Evolutionary conservation across 2,888 invertebrate species (phyloP).

Genomic region (Rotaria sp.): DNA sequence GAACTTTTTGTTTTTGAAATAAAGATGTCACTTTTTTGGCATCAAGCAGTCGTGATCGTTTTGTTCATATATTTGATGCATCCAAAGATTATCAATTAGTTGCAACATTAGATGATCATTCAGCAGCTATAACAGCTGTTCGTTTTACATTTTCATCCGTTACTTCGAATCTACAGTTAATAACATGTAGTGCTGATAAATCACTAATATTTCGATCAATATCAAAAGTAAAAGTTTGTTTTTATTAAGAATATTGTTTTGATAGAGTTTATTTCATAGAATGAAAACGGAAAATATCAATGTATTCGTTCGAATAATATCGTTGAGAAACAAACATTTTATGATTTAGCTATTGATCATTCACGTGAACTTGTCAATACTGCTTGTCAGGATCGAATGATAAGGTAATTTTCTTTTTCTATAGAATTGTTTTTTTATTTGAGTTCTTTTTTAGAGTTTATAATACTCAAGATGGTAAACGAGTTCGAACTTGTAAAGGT

Average conservation of each 20-base stretch:
- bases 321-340: slow-evolving; percentile 84
- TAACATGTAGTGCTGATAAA: slow-evolving; percentile 90
- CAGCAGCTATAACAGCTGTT: slow-evolving; percentile 85
- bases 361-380: slow-evolving; percentile 68
- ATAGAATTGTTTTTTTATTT: not conserved
- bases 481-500: slow-evolving; percentile 83
- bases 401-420: slow-evolving; percentile 63
- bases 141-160: slow-evolving; percentile 64
- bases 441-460: slow-evolving; percentile 57
- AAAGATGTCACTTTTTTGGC: slow-evolving; percentile 64
- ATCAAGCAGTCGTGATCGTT: slow-evolving; percentile 82
- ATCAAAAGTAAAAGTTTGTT: not conserved
- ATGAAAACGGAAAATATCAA: slow-evolving; percentile 45
- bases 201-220: slow-evolving; percentile 73
- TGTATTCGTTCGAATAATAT: slow-evolving; percentile 74
- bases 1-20: not conserved
- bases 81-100: slow-evolving; percentile 65
- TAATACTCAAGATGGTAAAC: slow-evolving; percentile 79
- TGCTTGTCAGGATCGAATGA: slow-evolving; percentile 90
- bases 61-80: slow-evolving; percentile 86
- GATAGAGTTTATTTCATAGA: not conserved
- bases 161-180: slow-evolving; percentile 68
- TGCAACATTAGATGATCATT: slow-evolving; percentile 89
- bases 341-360: slow-evolving; percentile 87
- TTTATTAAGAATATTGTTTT: not conserved